Conservation (phyloP, 2,797 vertebrate species). For the Chlorospingus flavigularis region DNA sequence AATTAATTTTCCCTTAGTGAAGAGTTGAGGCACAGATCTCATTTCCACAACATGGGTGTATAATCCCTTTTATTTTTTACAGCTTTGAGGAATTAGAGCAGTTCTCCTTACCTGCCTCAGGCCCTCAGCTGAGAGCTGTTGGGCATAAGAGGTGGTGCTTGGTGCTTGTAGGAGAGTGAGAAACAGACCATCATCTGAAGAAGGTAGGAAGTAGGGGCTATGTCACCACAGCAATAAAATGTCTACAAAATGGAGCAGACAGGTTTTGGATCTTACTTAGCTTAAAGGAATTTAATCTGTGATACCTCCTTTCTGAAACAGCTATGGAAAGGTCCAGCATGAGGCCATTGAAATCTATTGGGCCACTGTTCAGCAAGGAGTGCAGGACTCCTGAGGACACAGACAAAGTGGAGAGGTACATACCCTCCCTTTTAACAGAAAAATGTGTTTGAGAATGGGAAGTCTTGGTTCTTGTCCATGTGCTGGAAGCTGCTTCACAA, state of each 20-base stretch:
- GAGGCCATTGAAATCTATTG: neutral
- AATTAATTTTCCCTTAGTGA: neutral
- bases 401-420: neutral
- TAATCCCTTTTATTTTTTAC: neutral
- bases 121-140: neutral
- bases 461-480: neutral
- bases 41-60: neutral
- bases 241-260: neutral
- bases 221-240: neutral
- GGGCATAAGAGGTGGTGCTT: neutral
- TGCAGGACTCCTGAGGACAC: neutral
- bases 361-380: neutral
- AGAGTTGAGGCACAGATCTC: neutral
- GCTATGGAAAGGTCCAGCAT: neutral
- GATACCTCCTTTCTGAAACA: neutral
- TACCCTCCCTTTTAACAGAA: neutral
- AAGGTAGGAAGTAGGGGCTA: neutral
- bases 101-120: neutral
- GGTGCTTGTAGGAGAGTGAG: neutral
- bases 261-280: neutral
- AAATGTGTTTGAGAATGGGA: neutral
- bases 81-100: neutral
- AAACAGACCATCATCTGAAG: neutral
- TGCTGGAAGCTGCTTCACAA: neutral
- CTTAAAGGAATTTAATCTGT: neutral